A percentile compares a stretch with the other conserved stretches of the same genome.
Evolutionary conservation across 2,888 invertebrate species (phyloP).

Genomic region (Zaprionus bogoriensis): DNA sequence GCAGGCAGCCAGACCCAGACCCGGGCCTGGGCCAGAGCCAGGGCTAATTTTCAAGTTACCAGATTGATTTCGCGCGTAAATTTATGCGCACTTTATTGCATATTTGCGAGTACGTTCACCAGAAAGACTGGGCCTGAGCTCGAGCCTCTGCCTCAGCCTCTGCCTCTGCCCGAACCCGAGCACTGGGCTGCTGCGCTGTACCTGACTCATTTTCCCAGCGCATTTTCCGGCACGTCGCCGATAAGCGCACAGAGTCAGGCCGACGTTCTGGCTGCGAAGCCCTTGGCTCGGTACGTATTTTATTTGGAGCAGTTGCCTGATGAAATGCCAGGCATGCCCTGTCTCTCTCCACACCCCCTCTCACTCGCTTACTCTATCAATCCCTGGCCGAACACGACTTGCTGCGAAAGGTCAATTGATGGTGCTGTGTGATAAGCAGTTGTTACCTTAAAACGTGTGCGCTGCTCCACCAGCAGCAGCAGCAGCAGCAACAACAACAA

Average conservation of each 20-base stretch:
- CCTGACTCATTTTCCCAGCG: slow-evolving; percentile 62
- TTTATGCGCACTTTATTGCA: slow-evolving; percentile 72
- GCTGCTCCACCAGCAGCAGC: slow-evolving; percentile 34
- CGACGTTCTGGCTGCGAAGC: background rate
- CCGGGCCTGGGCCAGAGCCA: slow-evolving; percentile 1
- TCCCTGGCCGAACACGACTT: slow-evolving; percentile 59
- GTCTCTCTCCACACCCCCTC: background rate
- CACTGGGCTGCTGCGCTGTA: background rate
- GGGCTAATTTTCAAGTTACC: slow-evolving; percentile 63
- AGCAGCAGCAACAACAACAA: slow-evolving; percentile 19
- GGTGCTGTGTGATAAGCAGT: slow-evolving; percentile 73
- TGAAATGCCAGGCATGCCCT: slow-evolving; percentile 50
- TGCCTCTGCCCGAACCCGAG: background rate
- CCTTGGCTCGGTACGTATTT: slow-evolving; percentile 52
- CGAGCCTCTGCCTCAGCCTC: background rate
- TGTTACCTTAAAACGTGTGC: slow-evolving; percentile 73
- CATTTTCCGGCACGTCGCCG: slow-evolving; percentile 62
- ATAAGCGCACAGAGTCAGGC: slow-evolving; percentile 47
- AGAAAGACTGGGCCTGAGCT: background rate
- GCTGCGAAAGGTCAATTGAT: slow-evolving; percentile 76
- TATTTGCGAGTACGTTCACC: slow-evolving; percentile 58
- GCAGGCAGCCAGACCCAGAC: background rate
- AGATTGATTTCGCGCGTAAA: slow-evolving; percentile 77
- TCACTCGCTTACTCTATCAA: background rate
- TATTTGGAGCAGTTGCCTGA: slow-evolving; percentile 72